These are phyloP conservation scores for Hypotaenidia philippensis DNA, from an alignment of 2,797 vertebrate genomes.

Conservation along the genomic window DNA sequence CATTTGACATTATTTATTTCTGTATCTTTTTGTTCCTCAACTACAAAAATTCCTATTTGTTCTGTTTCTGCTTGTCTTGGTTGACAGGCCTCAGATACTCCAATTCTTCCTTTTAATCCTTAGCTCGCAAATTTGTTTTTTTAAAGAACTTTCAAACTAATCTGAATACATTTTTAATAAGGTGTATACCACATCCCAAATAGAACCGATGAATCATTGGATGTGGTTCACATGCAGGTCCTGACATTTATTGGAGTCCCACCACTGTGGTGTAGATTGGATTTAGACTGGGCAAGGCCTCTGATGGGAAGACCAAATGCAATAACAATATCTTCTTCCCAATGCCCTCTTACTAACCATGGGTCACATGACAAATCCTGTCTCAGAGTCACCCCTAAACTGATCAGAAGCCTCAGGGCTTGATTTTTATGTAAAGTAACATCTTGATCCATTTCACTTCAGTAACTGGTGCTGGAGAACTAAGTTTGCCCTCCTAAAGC, in stretches of 20 bases:
- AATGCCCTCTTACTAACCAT: not conserved
- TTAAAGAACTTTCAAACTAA: not conserved
- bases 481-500: not conserved
- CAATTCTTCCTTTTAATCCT: not conserved
- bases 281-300: not conserved
- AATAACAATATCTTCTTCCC: not conserved
- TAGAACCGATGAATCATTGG: not conserved
- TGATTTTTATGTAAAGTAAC: not conserved
- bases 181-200: not conserved
- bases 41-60: not conserved
- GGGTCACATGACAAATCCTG: not conserved
- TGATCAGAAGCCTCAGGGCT: not conserved
- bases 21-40: not conserved
- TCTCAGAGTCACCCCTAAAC: not conserved
- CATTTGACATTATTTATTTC: not conserved
- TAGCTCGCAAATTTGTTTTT: not conserved
- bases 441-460: not conserved
- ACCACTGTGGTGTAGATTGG: not conserved
- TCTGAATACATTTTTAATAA: not conserved
- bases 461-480: not conserved
- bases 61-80: not conserved
- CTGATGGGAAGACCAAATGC: not conserved
- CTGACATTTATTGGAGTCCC: not conserved
- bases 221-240: not conserved
- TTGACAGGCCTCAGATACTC: not conserved